These are phyloP conservation scores for Sinocyclocheilus rhinocerous DNA, from an alignment of 2,113 vertebrate genomes.

Conservation along the genomic window DNA sequence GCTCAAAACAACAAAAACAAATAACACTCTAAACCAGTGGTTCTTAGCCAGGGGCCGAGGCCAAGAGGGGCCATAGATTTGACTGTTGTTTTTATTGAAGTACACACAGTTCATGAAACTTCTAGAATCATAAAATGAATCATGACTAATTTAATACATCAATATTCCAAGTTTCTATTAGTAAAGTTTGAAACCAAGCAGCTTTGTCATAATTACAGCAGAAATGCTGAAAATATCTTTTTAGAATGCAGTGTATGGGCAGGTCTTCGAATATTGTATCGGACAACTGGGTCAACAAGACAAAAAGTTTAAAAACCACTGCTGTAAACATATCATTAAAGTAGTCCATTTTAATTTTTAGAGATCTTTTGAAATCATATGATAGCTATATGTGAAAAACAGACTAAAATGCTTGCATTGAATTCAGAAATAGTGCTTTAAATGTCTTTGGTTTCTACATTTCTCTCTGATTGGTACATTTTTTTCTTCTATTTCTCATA, in stretches of 20 bases:
- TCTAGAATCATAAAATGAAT: too few species aligned
- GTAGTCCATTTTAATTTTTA: neutral
- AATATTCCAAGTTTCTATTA: neutral
- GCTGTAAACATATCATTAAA: too few species aligned
- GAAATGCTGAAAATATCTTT: neutral
- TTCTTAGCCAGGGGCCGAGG: too few species aligned
- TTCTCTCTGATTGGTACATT: neutral
- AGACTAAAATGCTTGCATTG: neutral
- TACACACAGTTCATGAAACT: too few species aligned
- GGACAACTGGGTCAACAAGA: neutral
- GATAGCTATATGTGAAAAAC: neutral
- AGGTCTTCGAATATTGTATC: neutral
- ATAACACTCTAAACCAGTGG: too few species aligned
- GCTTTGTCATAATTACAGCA: neutral
- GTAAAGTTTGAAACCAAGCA: neutral
- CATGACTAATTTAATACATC: neutral
- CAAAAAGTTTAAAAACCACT: neutral
- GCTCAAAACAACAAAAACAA: too few species aligned
- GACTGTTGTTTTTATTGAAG: too few species aligned
- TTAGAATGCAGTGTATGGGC: neutral
- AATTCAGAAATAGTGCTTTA: neutral
- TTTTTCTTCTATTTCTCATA: neutral
- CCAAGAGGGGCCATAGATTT: too few species aligned
- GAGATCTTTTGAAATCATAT: neutral
- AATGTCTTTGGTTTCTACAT: neutral